Conservation (phyloP, 2,797 vertebrate species). For the Halcyon leucocephala region DNA sequence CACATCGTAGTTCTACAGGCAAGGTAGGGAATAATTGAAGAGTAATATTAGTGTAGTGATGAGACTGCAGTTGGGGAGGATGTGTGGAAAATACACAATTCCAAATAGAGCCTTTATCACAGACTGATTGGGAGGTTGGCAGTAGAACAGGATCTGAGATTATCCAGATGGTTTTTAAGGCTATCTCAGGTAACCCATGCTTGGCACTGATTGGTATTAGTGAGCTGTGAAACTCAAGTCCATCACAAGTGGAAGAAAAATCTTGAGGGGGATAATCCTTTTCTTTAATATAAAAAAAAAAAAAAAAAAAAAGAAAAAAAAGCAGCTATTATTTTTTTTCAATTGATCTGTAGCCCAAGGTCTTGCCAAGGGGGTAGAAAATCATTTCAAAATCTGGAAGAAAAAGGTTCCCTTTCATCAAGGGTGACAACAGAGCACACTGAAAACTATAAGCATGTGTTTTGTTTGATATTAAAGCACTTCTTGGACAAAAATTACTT, state of each 20-base stretch:
- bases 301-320: too few species aligned
- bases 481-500: not conserved
- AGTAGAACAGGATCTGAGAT: not conserved
- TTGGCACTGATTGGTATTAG: not conserved
- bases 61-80: not conserved
- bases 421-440: not conserved
- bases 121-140: not conserved
- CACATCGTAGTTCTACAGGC: fast-evolving
- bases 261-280: not conserved
- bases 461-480: not conserved
- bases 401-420: not conserved
- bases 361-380: not conserved
- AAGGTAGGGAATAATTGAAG: not conserved
- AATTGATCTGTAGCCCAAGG: not conserved
- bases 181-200: not conserved
- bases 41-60: not conserved
- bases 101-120: not conserved
- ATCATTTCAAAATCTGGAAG: not conserved
- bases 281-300: not conserved
- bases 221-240: not conserved
- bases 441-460: not conserved
- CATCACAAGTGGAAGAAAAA: not conserved
- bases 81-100: not conserved
- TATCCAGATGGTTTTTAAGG: not conserved
- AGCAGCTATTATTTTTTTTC: not conserved